A percentile compares a stretch with the other conserved stretches of the same genome.
These are phyloP conservation scores for Epinephelus lanceolatus DNA, from an alignment of 2,113 vertebrate genomes.

Conservation along the genomic window DNA sequence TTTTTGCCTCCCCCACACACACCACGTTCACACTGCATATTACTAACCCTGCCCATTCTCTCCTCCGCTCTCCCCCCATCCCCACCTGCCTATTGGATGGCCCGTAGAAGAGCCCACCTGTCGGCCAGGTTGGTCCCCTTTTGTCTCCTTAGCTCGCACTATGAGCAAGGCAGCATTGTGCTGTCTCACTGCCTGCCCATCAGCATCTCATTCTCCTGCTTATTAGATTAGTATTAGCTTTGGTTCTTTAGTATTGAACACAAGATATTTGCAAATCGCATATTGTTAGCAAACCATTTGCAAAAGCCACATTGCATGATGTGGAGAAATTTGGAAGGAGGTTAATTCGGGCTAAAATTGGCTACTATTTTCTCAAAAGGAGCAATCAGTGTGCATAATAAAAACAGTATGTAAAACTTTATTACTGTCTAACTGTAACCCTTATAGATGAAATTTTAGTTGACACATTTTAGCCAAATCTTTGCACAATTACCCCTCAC, in stretches of 20 bases:
- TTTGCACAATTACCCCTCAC: constrained; percentile 67
- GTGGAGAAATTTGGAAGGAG: constrained; percentile 30
- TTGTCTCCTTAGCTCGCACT: constrained; percentile 82
- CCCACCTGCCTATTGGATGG: constrained; percentile 86
- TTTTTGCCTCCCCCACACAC: constrained; percentile 43
- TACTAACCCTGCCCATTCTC: constrained; percentile 87
- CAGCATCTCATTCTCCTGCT: constrained; percentile 61
- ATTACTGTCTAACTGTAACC: background rate
- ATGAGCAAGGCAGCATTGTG: constrained; percentile 76
- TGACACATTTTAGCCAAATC: constrained; percentile 28
- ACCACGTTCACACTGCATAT: constrained; percentile 66
- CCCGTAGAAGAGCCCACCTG: constrained; percentile 85
- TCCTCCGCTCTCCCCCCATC: constrained; percentile 82
- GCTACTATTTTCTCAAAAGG: background rate
- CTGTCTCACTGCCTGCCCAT: constrained; percentile 79
- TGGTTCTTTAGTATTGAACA: background rate
- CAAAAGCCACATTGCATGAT: constrained; percentile 67
- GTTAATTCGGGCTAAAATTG: background rate
- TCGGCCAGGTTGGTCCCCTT: constrained; percentile 88
- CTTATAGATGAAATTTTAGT: constrained; percentile 8
- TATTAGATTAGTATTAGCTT: constrained; percentile 1
- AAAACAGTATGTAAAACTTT: background rate
- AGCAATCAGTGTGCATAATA: constrained; percentile 5
- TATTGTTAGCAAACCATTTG: background rate
- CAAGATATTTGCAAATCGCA: background rate